Conservation (phyloP, 2,113 vertebrate genomes). For the Rhizomys pruinosus region DNA sequence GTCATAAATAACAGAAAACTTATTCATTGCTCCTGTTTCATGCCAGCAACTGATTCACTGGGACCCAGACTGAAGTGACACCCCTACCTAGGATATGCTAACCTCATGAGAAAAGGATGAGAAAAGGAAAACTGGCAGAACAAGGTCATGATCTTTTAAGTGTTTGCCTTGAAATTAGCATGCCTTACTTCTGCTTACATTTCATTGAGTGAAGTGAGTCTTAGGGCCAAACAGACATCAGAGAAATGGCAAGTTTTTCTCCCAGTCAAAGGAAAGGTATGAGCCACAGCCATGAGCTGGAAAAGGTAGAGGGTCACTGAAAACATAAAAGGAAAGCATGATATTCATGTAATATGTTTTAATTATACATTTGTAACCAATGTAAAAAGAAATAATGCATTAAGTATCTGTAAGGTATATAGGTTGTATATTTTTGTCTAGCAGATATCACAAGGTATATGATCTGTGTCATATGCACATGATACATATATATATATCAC, state of each 20-base stretch:
- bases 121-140: background rate
- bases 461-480: background rate
- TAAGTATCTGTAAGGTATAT: background rate
- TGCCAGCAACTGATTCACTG: background rate
- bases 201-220: background rate
- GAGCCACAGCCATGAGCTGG: background rate
- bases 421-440: background rate
- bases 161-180: background rate
- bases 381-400: background rate
- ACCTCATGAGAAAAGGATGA: background rate
- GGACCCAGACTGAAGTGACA: background rate
- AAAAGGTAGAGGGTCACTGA: background rate
- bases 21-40: background rate
- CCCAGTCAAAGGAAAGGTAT: background rate
- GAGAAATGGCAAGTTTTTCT: background rate
- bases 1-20: background rate
- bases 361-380: constrained; percentile 18
- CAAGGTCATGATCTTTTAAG: background rate
- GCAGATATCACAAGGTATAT: background rate
- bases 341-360: background rate
- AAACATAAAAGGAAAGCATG: background rate
- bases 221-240: background rate
- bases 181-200: background rate
- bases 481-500: background rate
- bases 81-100: background rate